A percentile compares a stretch with the other conserved stretches of the same genome.
phyloP scores from a whole-genome alignment of 1,140 invertebrate genomes.

The Drosophila equinoxialis region DNA sequence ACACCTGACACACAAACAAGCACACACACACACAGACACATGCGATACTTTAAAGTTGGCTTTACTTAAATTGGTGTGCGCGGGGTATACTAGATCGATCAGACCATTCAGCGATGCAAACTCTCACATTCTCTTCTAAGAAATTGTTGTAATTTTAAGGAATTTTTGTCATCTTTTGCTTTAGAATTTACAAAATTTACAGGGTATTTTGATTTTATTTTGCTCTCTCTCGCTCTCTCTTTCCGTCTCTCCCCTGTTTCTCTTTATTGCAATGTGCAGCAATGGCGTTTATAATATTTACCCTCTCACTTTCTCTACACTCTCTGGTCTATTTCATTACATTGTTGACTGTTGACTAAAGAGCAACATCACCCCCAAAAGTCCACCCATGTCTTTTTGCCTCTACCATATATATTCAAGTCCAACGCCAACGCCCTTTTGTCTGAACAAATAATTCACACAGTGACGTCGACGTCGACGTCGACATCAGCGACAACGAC shows the following conservation, averaged over 20 bases:
- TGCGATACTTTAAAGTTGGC: constrained; percentile 35
- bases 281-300: constrained; percentile 64
- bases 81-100: neutral
- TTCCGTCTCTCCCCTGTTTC: neutral
- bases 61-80: neutral
- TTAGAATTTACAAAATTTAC: neutral
- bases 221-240: too few relatives aligned
- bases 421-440: constrained; percentile 10
- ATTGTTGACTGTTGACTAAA: constrained; percentile 44
- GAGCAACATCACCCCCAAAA: constrained; percentile 29
- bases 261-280: constrained; percentile 41
- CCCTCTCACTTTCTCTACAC: constrained; percentile 22
- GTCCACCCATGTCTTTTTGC: neutral
- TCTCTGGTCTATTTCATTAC: constrained; percentile 44
- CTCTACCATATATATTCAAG: neutral
- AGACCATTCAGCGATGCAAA: neutral
- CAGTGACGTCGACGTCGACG: constrained; percentile 34
- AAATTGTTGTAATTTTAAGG: neutral
- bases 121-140: too few relatives aligned
- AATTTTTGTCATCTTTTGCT: neutral
- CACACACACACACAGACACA: constrained; percentile 33
- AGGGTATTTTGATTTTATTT: neutral
- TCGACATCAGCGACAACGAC: too few relatives aligned
- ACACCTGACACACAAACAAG: constrained; percentile 44
- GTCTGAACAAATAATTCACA: constrained; percentile 73